Evolutionary conservation across 92 coral and sea anemone genomes (phyloP).

Genomic region (Palythoa grandiflora): DNA sequence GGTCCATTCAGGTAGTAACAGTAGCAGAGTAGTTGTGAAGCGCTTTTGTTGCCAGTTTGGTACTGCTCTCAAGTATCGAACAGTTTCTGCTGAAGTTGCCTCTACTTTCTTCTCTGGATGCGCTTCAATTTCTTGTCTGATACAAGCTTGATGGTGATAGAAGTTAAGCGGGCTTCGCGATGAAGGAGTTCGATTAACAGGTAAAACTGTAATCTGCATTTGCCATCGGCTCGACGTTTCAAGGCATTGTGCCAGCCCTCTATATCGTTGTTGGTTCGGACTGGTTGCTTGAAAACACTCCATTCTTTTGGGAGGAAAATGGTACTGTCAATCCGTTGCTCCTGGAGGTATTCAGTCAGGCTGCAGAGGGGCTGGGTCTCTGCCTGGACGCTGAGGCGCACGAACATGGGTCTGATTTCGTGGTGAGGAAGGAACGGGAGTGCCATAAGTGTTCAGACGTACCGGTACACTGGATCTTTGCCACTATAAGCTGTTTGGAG

Average conservation of each 20-base stretch:
- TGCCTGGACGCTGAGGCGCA: slow-evolving; percentile 22
- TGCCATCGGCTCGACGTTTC: slow-evolving; percentile 46
- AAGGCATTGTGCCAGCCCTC: slow-evolving; percentile 35
- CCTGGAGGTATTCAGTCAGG: slow-evolving; percentile 8
- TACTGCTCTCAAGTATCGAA: slow-evolving; percentile 2
- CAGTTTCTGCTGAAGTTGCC: slow-evolving; percentile 28
- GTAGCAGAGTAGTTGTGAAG: no score
- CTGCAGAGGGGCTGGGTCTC: slow-evolving; percentile 15
- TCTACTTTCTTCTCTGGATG: slow-evolving; percentile 42
- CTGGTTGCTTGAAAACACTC: slow-evolving; percentile 40
- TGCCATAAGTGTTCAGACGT: slow-evolving; percentile 12
- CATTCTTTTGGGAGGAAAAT: slow-evolving; percentile 33
- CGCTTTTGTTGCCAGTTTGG: not conserved
- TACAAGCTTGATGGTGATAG: slow-evolving; percentile 35
- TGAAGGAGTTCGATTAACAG: slow-evolving; percentile 42
- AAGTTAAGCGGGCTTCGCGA: slow-evolving; percentile 31
- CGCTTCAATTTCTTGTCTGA: slow-evolving; percentile 35
- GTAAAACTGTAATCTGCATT: slow-evolving; percentile 24
- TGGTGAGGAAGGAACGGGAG: slow-evolving; percentile 22
- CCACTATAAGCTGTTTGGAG: slow-evolving; percentile 4
- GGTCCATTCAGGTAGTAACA: no score
- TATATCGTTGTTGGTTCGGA: slow-evolving; percentile 46
- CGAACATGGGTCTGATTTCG: slow-evolving; percentile 22
- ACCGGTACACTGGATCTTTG: not conserved
- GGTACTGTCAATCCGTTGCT: slow-evolving; percentile 20